Evolutionary conservation across 2,113 vertebrate species (phyloP), one percentile per base, ranked within the genome.

Genomic region (Saccopteryx bilineata): DNA sequence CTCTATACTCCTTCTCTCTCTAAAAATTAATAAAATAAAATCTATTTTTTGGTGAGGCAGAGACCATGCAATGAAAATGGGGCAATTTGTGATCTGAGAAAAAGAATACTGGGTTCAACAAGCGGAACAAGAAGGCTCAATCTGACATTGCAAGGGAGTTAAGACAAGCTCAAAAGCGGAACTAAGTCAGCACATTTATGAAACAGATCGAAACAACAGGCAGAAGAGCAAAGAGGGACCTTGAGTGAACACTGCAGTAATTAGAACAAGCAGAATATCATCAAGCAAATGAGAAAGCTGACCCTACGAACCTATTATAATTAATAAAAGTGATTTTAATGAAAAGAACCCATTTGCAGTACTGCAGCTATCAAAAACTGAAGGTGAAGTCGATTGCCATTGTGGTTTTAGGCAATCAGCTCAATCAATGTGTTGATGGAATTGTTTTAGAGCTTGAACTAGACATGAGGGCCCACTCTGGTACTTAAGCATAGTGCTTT

Each of bases 291-390:
- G 71, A 81, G n/a, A 80, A 85, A 19, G 26, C 31, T 26, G 28
- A 69, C 31, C 76, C 60, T 26, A 82, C 63, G 60, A 93, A 82
- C 68, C 9, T n/a, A 65, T 13, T 75, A 69, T 66, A 60, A 87
- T 56, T 39, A 91, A 69, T 60, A 83, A 79, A 81, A 92, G 89
- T 60, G 56, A 60, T 28, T 85, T 89, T 52, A 79, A 95, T 72
- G 72, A 95, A 54, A 76, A 71, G 39, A 79, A 60, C 26, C 52
- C 31, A n/a, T 24, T 15, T 82, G 12, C 31, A 90, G 54, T 65
- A 85, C 6, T 71, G 10, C 7, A 54, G 68, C 17, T 58, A 65
- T 75, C 28, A 94, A 88, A 96, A 80, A 52, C 9, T 83, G 26
- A 91, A 80, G 19, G 18, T 56, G 14, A 94, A 90, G 23, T 69